Base-by-base conservation (phyloP, 2,888 invertebrate genomes). In the Nineta flava region DNA sequence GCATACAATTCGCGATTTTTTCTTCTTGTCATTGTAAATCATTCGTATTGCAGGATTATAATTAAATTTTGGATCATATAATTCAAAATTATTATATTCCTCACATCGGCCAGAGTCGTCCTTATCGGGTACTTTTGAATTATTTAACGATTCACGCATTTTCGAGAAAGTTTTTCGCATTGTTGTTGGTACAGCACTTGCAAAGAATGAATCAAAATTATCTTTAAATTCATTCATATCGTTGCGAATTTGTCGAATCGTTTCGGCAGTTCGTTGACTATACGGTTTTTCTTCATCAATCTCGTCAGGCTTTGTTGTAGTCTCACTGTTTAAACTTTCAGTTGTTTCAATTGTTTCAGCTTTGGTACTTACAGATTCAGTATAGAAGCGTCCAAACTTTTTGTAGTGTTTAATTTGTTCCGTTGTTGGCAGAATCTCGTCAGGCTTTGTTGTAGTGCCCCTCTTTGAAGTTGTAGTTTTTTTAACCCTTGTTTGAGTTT, bases 191-290 rank as follows among this genome's bases (percentile, higher is more conserved):
- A 44, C 26, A 26, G 44, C 32, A 26, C 26, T 44, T 17, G 34
- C 35, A 21, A 49, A 49, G 42, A 51, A 53, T 42, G 26, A 35
- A 41, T 53, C 51, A 5, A 50, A 50, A 10, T 43, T 38, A 35
- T 51, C 48, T 3, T 32, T 40, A 48, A 48, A 53, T 21, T 41
- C 17, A 16, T 50, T 46, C 42, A 53, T 47, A 42, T 53, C 47
- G 19, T 47, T 45, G 16, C 53, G 46, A 1, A 53, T 38, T 6
- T 32, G 21, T 49, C 49, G 42, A 17, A 53, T 47, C n/a, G 42
- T 38, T 6, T 53, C 43, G 9, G 48, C 49, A 41, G 51, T 47
- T 3, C 35, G 13, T 19, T 13, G 13, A 44, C 49, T 49, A 9
- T 16, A 7, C 5, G 31, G 40, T 38, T 43, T 50, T 12, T 42